phyloP scores from a whole-genome alignment of 2,113 vertebrate species.

The Petromus typicus region DNA sequence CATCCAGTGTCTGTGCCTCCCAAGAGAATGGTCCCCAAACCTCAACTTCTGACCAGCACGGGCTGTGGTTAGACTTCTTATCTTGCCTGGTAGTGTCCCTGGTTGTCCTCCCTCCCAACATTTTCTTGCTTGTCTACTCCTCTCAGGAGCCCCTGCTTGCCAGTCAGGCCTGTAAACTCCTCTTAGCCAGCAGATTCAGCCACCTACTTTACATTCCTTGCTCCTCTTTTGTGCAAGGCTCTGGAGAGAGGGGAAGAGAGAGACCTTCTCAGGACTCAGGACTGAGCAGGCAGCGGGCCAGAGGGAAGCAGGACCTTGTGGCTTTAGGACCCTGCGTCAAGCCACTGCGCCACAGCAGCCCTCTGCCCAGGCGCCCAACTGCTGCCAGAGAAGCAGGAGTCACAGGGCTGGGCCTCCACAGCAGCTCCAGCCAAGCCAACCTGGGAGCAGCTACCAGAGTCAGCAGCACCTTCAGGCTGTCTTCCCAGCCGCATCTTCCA shows the following conservation, averaged over 20 bases:
- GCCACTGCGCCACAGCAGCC: background rate
- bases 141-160: background rate
- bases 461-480: background rate
- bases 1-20: background rate
- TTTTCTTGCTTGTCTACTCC: background rate
- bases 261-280: fast-evolving
- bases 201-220: background rate
- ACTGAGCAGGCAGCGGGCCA: background rate
- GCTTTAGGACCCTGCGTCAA: background rate
- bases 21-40: background rate
- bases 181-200: background rate
- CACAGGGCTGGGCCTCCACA: background rate
- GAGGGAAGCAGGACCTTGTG: background rate
- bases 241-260: background rate
- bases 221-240: background rate
- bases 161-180: background rate
- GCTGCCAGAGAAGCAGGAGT: fast-evolving
- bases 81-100: background rate
- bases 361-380: fast-evolving
- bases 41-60: background rate
- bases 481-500: background rate
- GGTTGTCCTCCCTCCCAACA: background rate
- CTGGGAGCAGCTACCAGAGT: background rate
- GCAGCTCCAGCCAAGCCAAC: too few relatives aligned
- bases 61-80: background rate